A percentile compares a stretch with the other conserved stretches of the same genome.
Evolutionary conservation across 1,140 invertebrate species (phyloP).

Genomic region (Matsumurasca onukii): DNA sequence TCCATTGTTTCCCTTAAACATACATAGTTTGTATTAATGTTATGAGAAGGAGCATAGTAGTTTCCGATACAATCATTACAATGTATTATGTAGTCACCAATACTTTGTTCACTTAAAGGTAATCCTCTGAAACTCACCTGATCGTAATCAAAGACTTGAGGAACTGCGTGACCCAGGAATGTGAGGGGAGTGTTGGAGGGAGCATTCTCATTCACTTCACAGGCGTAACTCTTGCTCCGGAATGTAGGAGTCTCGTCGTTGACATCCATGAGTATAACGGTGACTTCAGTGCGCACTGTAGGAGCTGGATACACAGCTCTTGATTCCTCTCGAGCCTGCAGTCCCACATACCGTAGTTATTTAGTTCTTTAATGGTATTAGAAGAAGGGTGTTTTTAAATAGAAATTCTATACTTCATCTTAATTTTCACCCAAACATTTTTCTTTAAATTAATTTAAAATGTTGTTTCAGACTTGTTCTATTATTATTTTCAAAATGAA

Average conservation of each 20-base stretch:
- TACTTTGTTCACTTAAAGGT: too few relatives aligned
- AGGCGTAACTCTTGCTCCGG: constrained; percentile 72
- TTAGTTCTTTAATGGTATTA: too few relatives aligned
- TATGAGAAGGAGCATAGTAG: too few relatives aligned
- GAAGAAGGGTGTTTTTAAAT: too few relatives aligned
- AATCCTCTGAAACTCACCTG: constrained; percentile 68
- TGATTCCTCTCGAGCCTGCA: constrained; percentile 67
- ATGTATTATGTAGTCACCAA: too few relatives aligned
- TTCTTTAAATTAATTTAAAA: too few relatives aligned
- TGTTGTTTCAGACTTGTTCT: too few relatives aligned
- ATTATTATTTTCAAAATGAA: too few relatives aligned
- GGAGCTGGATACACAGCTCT: constrained; percentile 62
- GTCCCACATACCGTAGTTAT: neutral
- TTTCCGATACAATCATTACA: too few relatives aligned
- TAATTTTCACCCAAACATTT: too few relatives aligned
- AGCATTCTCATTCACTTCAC: constrained; percentile 90
- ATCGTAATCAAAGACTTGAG: constrained; percentile 91
- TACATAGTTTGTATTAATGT: too few relatives aligned
- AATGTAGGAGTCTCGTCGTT: constrained; percentile 93
- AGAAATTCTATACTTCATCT: too few relatives aligned
- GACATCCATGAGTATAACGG: constrained; percentile 90
- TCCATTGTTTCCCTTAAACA: constrained; percentile 85
- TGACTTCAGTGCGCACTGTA: constrained; percentile 83
- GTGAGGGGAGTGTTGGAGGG: constrained; percentile 87
- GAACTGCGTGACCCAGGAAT: constrained; percentile 75